Evolutionary conservation across 2,113 vertebrate species (phyloP), one percentile per base, ranked within the genome.

Genomic region (Lagopus leucura): DNA sequence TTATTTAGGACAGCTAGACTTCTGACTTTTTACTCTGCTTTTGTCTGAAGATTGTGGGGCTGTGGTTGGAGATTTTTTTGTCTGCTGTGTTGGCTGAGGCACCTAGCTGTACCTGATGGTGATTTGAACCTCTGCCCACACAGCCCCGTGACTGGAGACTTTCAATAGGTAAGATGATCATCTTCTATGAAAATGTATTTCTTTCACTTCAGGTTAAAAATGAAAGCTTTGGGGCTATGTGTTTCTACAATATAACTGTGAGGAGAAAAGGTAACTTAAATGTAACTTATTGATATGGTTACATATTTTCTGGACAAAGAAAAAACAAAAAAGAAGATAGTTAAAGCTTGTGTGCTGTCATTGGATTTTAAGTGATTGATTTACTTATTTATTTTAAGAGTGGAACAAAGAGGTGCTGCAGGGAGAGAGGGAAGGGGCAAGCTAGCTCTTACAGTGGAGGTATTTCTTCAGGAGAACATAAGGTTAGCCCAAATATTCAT

Each of bases 11-110:
- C 8, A 69, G 30, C 11, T 21, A 8, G 28, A 11, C 5, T 6
- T 3, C 16, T 16, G 40, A 4, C 6, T 20, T 61, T 6, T 1
- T 7, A 1, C 4, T 1, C 0, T 65, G 10, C 5, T 1, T 40
- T 38, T 54, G 27, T 4, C 20, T 22, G 34, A 20, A 19, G 43
- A 4, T 3, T 18, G 12, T 0, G 2, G 47, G 32, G 3, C 6
- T 1, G 1, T 3, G 8, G 18, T 15, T 2, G 0, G 18, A 28
- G 5, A 1, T 1, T 38, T 30, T 30, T 57, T 30, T 57, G 55
- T 32, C 32, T 78, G 65, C 10, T 45, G 12, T 6, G 19, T 19
- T 8, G 54, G 4, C n/a, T 13, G 2, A 4, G 4, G 16, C 5
- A 11, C 4, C 36, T 3, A 4, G 30, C 50, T 74, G 55, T 4